Percentiles rank a stretch among this genome's conserved stretches.
These are phyloP conservation scores for Xestia ashworthii DNA, from an alignment of 2,888 invertebrate genomes.

Conservation along the genomic window DNA sequence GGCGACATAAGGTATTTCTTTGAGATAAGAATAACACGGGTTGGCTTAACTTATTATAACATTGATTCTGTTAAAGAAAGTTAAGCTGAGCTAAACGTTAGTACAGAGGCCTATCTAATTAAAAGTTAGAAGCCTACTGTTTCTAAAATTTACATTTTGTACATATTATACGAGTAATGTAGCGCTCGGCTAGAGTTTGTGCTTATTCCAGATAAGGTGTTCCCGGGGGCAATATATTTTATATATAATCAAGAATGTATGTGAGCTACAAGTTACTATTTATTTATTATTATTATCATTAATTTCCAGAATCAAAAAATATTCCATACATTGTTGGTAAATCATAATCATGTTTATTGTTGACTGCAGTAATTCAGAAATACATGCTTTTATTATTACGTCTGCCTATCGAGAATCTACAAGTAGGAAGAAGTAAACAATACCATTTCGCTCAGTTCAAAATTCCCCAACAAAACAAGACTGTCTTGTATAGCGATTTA, in stretches of 20 bases:
- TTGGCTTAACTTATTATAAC: conserved; percentile 2
- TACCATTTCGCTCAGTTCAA: not conserved
- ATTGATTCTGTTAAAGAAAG: not conserved
- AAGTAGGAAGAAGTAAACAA: not conserved
- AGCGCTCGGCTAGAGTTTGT: not conserved
- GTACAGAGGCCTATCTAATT: not conserved
- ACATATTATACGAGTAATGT: not conserved
- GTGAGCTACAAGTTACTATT: not conserved
- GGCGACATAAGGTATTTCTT: not conserved
- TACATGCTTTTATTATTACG: not conserved
- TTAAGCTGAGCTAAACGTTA: conserved; percentile 2
- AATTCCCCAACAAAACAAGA: not conserved
- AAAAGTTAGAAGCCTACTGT: not conserved
- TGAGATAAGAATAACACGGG: not conserved
- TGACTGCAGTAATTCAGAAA: not conserved
- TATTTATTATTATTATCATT: not conserved
- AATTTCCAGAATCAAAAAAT: no score
- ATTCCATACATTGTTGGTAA: no score
- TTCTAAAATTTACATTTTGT: not conserved
- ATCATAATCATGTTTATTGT: not conserved
- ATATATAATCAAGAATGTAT: not conserved
- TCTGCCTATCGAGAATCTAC: not conserved
- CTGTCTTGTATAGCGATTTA: not conserved
- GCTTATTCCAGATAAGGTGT: not conserved
- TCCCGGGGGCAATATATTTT: conserved; percentile 1